Evolutionary conservation across 2,797 vertebrate genomes (phyloP).

Genomic region (Phyllotis vaccarum): DNA sequence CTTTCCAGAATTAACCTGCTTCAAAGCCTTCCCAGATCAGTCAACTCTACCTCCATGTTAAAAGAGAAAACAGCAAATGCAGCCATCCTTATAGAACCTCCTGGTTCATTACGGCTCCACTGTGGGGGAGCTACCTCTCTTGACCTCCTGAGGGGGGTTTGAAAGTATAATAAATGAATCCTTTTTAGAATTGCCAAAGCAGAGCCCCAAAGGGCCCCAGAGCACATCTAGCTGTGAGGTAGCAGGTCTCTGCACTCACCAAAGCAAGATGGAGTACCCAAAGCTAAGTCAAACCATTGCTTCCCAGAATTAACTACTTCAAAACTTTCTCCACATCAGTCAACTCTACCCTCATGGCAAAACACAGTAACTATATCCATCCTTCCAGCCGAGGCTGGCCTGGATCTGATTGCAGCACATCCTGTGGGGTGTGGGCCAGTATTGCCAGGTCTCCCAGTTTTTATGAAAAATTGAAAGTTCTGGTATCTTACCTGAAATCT

Average conservation of each 20-base stretch:
- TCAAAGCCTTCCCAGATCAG: constrained; percentile 20
- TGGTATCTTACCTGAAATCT: constrained; percentile 8
- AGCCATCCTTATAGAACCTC: not conserved
- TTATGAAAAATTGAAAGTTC: constrained; percentile 22
- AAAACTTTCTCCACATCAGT: not conserved
- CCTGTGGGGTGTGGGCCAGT: not conserved
- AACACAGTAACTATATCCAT: not conserved
- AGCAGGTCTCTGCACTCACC: not conserved
- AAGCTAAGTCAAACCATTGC: not conserved
- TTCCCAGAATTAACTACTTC: constrained; percentile 42
- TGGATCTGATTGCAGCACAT: rapidly evolving
- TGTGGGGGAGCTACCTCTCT: not conserved
- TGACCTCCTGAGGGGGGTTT: not conserved
- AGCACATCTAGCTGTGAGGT: not conserved
- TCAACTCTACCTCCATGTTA: not conserved
- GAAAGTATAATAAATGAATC: not conserved
- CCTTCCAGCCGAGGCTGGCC: not conserved
- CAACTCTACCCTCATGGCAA: not conserved
- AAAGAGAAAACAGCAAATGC: constrained; percentile 4
- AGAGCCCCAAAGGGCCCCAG: not conserved
- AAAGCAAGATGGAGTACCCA: not conserved
- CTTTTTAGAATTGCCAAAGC: not conserved
- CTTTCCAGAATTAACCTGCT: constrained; percentile 53
- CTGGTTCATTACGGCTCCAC: not conserved
- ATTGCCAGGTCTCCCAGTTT: not conserved